Conservation (phyloP, 2,113 vertebrate genomes). For the Chaetodon trifascialis region DNA sequence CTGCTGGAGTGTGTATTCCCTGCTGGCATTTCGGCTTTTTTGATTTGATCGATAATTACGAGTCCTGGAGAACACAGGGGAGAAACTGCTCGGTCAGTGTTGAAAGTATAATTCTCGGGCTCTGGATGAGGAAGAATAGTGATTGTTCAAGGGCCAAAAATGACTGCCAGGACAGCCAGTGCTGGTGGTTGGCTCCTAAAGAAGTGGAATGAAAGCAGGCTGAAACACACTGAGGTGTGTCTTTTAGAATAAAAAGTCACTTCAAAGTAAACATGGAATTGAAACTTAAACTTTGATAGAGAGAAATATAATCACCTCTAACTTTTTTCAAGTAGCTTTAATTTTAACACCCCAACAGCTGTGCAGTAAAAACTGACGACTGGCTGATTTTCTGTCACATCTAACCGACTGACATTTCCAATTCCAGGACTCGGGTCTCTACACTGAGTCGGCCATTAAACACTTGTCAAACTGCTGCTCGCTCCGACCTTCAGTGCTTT, state of each 20-base stretch:
- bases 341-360: background rate
- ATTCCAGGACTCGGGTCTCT: background rate
- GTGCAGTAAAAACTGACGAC: background rate
- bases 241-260: background rate
- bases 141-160: constrained; percentile 24
- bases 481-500: background rate
- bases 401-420: background rate
- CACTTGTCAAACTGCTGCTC: background rate
- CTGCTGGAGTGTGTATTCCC: constrained; percentile 52
- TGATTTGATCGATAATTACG: constrained; percentile 53
- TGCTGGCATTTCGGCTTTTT: constrained; percentile 49
- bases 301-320: background rate
- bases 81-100: constrained; percentile 27
- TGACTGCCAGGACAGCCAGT: background rate
- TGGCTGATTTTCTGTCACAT: background rate
- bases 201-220: background rate
- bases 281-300: background rate
- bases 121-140: background rate
- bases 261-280: background rate
- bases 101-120: background rate
- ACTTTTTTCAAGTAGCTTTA: background rate
- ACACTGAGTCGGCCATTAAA: background rate
- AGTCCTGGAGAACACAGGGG: constrained; percentile 14
- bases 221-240: background rate
- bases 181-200: background rate